Conservation (phyloP, 1,140 invertebrate species). For the Heliconius congener region DNA sequence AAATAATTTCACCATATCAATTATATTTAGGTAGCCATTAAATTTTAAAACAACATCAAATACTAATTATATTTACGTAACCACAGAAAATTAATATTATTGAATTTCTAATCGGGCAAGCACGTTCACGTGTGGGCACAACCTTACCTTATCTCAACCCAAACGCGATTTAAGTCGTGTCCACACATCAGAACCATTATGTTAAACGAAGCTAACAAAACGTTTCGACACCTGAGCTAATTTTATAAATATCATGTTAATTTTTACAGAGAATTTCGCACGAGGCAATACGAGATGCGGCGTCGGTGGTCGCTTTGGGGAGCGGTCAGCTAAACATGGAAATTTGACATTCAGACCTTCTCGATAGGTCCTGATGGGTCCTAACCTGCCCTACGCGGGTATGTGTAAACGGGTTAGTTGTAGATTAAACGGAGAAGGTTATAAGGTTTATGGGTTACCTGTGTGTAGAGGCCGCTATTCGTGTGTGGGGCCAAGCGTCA, state of each 20-base stretch:
- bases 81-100: constrained; percentile 1
- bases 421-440: not conserved
- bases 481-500: not conserved
- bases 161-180: constrained; percentile 23
- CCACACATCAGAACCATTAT: constrained; percentile 33
- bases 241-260: constrained; percentile 62
- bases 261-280: constrained; percentile 55
- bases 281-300: constrained; percentile 58
- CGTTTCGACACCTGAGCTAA: constrained; percentile 60
- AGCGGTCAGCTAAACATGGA: constrained; percentile 15
- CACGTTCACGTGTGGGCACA: constrained; percentile 26
- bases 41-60: too few relatives aligned
- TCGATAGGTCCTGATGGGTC: constrained; percentile 24
- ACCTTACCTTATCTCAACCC: constrained; percentile 26
- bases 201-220: constrained; percentile 50
- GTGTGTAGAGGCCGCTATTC: not conserved
- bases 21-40: too few relatives aligned
- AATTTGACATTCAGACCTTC: constrained; percentile 26
- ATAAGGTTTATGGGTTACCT: constrained; percentile 11
- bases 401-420: constrained; percentile 9
- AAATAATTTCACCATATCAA: not conserved
- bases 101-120: not conserved
- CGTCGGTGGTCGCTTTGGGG: constrained; percentile 53
- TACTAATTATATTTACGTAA: not conserved
- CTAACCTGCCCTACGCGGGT: constrained; percentile 24